Conservation (phyloP, 2,113 vertebrate species). For the Rhombomys opimus region DNA sequence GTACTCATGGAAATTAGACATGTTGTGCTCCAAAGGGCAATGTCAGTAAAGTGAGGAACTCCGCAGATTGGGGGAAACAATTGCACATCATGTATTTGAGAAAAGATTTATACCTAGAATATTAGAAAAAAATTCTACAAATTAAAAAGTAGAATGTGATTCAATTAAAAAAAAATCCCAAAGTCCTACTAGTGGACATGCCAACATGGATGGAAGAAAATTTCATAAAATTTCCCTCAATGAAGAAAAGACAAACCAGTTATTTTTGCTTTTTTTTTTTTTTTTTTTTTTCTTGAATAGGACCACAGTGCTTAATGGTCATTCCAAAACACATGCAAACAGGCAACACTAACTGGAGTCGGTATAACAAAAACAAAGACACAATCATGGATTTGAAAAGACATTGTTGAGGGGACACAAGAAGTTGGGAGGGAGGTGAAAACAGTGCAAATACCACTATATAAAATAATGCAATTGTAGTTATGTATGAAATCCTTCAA, state of each 20-base stretch:
- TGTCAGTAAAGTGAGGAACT: background rate
- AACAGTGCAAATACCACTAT: background rate
- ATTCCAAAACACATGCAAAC: background rate
- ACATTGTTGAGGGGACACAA: background rate
- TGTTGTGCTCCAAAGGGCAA: background rate
- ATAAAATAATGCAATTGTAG: background rate
- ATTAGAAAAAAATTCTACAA: constrained; percentile 12
- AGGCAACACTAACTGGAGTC: background rate
- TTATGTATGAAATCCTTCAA: background rate
- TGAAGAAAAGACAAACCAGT: too few species aligned
- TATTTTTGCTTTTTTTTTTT: background rate
- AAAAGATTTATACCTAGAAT: constrained; percentile 13
- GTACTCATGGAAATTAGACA: background rate
- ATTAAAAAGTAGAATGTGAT: background rate
- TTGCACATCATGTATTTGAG: background rate
- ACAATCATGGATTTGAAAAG: background rate
- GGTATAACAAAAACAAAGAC: background rate
- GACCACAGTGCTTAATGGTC: background rate
- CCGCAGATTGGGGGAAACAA: background rate
- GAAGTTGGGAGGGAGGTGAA: background rate
- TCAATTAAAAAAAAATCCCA: background rate
- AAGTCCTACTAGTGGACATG: background rate
- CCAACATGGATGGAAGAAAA: background rate
- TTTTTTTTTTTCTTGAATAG: background rate
- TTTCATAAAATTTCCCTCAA: background rate